Evolutionary conservation across 2,797 vertebrate species (phyloP).

Genomic region (Bryconaethiops microstoma): DNA sequence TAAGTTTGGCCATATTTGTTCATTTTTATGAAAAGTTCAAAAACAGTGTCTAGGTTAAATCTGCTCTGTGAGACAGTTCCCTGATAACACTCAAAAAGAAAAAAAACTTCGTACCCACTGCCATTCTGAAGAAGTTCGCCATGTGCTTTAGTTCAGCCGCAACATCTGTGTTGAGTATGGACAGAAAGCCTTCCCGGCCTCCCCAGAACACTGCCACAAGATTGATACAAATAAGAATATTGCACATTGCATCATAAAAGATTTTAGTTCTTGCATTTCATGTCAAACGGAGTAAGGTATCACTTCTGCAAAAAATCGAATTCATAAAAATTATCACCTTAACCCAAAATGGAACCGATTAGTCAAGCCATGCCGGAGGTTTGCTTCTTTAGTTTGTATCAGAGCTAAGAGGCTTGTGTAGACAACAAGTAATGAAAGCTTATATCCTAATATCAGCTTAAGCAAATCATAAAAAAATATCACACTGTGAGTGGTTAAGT

Average conservation of each 20-base stretch:
- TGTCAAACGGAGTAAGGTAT: not conserved
- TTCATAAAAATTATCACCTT: too few relatives aligned
- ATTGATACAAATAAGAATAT: not conserved
- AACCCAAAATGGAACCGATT: not conserved
- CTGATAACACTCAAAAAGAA: too few relatives aligned
- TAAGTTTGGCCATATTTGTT: too few relatives aligned
- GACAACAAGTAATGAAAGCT: not conserved
- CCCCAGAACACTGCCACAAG: conserved; percentile 71
- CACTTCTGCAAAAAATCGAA: too few relatives aligned
- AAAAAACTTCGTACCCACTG: conserved; percentile 60
- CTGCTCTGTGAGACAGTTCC: too few relatives aligned
- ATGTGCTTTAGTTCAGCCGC: conserved; percentile 71
- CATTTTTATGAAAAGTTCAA: too few relatives aligned
- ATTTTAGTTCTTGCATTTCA: not conserved
- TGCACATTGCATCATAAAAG: not conserved
- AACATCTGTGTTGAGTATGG: conserved; percentile 70
- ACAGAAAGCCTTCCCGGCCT: conserved; percentile 72
- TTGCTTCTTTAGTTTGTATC: not conserved
- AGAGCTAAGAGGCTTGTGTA: not conserved
- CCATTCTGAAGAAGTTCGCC: conserved; percentile 76
- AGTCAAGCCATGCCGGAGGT: not conserved
- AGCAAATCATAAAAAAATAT: too few relatives aligned
- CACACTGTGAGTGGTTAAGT: too few relatives aligned
- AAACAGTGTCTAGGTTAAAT: too few relatives aligned
- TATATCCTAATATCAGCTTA: too few relatives aligned